Conservation (phyloP, 1,140 invertebrate genomes). For the Drosophila nigrodunni region DNA sequence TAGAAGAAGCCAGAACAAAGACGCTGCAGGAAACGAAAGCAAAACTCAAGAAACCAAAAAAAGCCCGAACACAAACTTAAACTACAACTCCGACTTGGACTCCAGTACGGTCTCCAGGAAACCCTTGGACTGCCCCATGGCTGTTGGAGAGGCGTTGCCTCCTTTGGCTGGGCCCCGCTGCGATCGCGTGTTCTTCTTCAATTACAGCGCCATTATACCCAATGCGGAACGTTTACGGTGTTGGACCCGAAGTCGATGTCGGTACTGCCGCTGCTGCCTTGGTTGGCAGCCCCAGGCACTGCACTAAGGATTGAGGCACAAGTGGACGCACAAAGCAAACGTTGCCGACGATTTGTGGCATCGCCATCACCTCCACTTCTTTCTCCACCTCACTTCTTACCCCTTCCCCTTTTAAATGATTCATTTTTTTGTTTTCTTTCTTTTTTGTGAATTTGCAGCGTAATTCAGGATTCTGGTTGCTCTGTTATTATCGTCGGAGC, state of each 20-base stretch:
- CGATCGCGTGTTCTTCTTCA: slow-evolving; percentile 80
- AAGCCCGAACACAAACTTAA: neutral
- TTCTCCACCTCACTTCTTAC: slow-evolving; percentile 8
- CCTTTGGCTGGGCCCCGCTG: slow-evolving; percentile 34
- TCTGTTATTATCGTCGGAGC: slow-evolving; percentile 77
- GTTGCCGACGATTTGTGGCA: slow-evolving; percentile 32
- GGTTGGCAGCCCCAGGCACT: slow-evolving; percentile 14
- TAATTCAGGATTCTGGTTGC: slow-evolving; percentile 80
- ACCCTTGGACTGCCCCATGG: slow-evolving; percentile 33
- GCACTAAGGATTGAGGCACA: slow-evolving; percentile 31
- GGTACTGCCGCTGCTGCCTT: neutral
- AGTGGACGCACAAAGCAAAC: slow-evolving; percentile 36
- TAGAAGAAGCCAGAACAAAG: slow-evolving; percentile 45
- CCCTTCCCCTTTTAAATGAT: slow-evolving; percentile 2
- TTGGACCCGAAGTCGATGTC: neutral
- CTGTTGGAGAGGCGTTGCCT: slow-evolving; percentile 32
- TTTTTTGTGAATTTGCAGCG: slow-evolving; percentile 57
- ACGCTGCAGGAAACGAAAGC: slow-evolving; percentile 45
- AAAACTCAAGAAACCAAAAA: slow-evolving; percentile 4
- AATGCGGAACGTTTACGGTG: slow-evolving; percentile 74
- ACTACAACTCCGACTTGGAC: neutral
- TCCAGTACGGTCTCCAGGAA: slow-evolving; percentile 10
- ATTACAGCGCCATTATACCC: slow-evolving; percentile 79
- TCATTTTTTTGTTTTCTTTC: slow-evolving; percentile 33
- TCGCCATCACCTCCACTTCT: slow-evolving; percentile 49